A percentile compares a stretch with the other conserved stretches of the same genome.
These are phyloP conservation scores for Schlechtendalia chinensis DNA, from an alignment of 1,140 invertebrate genomes.

Conservation along the genomic window DNA sequence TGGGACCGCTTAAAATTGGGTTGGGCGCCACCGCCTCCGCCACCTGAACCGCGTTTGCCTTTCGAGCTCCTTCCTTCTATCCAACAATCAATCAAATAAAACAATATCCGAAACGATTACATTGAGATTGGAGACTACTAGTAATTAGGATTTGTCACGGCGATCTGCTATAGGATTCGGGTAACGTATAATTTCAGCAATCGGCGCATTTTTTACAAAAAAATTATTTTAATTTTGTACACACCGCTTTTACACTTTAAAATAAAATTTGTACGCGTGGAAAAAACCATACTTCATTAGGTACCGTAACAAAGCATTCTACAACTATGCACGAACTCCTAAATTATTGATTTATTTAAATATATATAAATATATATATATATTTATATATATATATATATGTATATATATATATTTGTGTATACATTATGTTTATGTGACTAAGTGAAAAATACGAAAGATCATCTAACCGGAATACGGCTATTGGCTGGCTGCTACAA, in stretches of 20 bases:
- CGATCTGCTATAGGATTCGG: conserved; percentile 27
- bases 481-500: conserved; percentile 39
- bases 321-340: conserved; percentile 48
- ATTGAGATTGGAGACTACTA: neutral
- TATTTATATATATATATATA: neutral
- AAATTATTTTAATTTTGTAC: neutral
- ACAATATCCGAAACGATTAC: conserved; percentile 46
- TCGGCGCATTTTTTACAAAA: neutral
- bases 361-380: too few species aligned
- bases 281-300: conserved; percentile 32
- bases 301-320: conserved; percentile 45
- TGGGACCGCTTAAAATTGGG: conserved; percentile 50
- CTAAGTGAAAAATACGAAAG: conserved; percentile 47
- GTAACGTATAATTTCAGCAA: neutral
- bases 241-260: conserved; percentile 10
- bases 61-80: conserved; percentile 49
- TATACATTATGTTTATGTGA: too few species aligned
- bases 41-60: conserved; percentile 49
- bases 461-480: conserved; percentile 44
- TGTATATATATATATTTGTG: neutral
- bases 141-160: conserved; percentile 22
- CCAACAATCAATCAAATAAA: conserved; percentile 49
- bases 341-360: neutral
- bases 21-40: conserved; percentile 48
- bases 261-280: conserved; percentile 10